phyloP scores from a whole-genome alignment of 2,113 vertebrate species.

The Mionectes macconnelli region DNA sequence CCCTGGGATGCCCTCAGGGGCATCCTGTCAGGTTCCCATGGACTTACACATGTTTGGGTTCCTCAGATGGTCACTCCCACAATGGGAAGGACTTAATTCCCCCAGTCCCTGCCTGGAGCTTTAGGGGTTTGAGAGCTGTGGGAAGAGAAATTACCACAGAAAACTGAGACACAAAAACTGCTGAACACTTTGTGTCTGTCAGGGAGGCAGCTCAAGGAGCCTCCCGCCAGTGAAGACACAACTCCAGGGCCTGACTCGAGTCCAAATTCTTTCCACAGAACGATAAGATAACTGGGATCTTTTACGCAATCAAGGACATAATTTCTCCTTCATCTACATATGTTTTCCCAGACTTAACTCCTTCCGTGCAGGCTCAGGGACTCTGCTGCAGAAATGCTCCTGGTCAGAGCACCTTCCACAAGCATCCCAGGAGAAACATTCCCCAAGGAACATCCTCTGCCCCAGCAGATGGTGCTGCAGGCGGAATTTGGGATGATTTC shows the following conservation, averaged over 20 bases:
- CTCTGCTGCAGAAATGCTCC: background rate
- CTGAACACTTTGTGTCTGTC: background rate
- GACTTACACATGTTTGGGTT: background rate
- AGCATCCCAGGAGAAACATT: accelerated
- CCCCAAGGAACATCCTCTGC: background rate
- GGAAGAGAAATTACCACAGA: background rate
- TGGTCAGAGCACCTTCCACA: background rate
- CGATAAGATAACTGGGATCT: background rate
- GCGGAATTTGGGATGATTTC: background rate
- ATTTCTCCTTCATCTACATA: background rate
- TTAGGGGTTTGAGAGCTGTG: background rate
- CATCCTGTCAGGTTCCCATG: accelerated
- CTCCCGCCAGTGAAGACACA: background rate
- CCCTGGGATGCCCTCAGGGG: background rate
- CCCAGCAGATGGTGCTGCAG: background rate
- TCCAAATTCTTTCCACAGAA: constrained; percentile 8
- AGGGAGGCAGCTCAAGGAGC: background rate
- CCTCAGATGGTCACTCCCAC: background rate
- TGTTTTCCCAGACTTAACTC: background rate
- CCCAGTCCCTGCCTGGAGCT: background rate
- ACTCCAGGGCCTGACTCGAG: background rate
- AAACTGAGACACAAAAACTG: background rate
- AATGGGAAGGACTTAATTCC: background rate
- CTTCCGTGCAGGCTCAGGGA: accelerated
- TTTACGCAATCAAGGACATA: background rate